Conservation (phyloP, 2,888 invertebrate species). For the Exocentrus adspersus region DNA sequence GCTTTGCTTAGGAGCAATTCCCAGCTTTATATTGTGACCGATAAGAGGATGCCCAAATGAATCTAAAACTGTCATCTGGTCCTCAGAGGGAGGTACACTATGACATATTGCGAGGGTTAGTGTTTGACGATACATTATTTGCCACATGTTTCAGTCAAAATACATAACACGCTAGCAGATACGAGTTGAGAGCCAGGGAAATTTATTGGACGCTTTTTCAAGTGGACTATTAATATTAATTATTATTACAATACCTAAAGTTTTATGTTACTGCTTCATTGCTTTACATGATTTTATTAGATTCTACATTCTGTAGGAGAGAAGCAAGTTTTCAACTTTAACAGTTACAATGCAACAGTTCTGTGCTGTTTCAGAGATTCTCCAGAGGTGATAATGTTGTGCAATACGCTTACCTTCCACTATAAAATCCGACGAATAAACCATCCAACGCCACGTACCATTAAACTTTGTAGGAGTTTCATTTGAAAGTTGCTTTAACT, state of each 20-base stretch:
- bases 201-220: background rate
- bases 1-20: background rate
- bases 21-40: slow-evolving; percentile 18
- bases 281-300: too few relatives aligned
- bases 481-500: background rate
- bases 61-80: slow-evolving; percentile 23
- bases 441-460: background rate
- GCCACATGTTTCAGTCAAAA: slow-evolving; percentile 14
- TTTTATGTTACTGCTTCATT: too few relatives aligned
- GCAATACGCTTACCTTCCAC: background rate
- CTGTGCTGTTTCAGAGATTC: background rate
- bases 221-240: too few relatives aligned
- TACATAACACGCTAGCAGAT: slow-evolving; percentile 8
- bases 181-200: too few relatives aligned
- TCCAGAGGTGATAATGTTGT: slow-evolving; percentile 1
- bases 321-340: slow-evolving; percentile 19
- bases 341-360: background rate
- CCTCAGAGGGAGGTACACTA: slow-evolving; percentile 19
- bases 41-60: slow-evolving; percentile 12
- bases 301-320: too few relatives aligned
- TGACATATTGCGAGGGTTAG: slow-evolving; percentile 22
- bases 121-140: slow-evolving; percentile 18
- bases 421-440: slow-evolving; percentile 3
- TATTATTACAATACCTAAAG: too few relatives aligned
- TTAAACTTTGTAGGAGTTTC: slow-evolving; percentile 1